Evolutionary conservation across 2,797 vertebrate genomes (phyloP).

Genomic region (Poeciliopsis turneri): DNA sequence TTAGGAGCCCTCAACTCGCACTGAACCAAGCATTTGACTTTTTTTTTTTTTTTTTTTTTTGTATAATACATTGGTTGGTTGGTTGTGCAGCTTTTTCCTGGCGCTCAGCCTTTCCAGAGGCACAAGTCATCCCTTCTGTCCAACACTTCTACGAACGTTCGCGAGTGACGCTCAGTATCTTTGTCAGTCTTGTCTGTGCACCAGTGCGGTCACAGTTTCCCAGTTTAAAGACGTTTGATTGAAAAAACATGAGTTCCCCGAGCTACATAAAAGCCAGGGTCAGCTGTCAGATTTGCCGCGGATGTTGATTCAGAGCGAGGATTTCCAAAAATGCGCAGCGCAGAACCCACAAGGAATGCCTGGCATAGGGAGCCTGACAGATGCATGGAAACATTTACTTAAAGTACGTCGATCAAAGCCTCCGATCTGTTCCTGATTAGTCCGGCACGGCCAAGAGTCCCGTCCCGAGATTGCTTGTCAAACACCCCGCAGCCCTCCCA

Average conservation of each 20-base stretch:
- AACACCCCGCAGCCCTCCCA: conserved; percentile 3
- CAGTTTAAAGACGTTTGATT: conserved; percentile 51
- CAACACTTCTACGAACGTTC: conserved; percentile 67
- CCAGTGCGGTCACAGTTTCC: conserved; percentile 52
- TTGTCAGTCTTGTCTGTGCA: conserved; percentile 41
- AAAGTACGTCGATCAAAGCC: conserved; percentile 77
- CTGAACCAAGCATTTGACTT: conserved; percentile 47
- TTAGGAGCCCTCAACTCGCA: conserved; percentile 45
- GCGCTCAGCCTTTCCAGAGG: conserved; percentile 54
- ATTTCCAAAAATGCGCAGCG: conserved; percentile 70
- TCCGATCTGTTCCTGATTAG: conserved; percentile 81
- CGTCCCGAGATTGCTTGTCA: conserved; percentile 66
- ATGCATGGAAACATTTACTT: conserved; percentile 81
- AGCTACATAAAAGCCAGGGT: conserved; percentile 60
- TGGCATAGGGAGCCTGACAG: conserved; percentile 62
- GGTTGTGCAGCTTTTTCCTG: conserved; percentile 71
- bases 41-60: conserved; percentile 53
- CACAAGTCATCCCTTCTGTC: conserved; percentile 65
- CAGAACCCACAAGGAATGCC: conserved; percentile 73
- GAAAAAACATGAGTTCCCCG: conserved; percentile 57
- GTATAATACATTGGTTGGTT: conserved; percentile 62
- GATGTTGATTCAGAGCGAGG: conserved; percentile 72
- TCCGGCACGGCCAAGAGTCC: conserved; percentile 61
- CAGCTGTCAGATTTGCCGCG: conserved; percentile 62
- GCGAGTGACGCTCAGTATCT: conserved; percentile 68